These are phyloP conservation scores for Palaemon carinicauda DNA, from an alignment of 1,140 invertebrate species.

Conservation along the genomic window DNA sequence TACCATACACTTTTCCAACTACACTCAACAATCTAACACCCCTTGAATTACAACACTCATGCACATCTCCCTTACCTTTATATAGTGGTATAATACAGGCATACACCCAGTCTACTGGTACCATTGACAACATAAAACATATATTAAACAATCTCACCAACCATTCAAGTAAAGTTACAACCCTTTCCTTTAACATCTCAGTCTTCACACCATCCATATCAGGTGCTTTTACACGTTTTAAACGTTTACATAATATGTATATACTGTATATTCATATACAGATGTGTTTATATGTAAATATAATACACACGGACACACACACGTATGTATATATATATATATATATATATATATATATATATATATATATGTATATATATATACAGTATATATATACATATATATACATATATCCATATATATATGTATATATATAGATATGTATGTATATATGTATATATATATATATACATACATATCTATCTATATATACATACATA, in stretches of 20 bases:
- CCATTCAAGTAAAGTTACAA: no score
- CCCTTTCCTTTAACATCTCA: no score
- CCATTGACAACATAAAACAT: no score
- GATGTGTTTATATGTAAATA: neutral
- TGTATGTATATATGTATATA: neutral
- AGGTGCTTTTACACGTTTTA: no score
- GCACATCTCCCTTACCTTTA: no score
- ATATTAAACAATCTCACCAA: no score
- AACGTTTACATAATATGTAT: neutral
- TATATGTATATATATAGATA: neutral
- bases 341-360: conserved; percentile 3
- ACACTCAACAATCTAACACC: no score
- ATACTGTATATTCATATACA: neutral
- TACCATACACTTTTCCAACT: no score
- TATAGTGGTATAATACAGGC: no score
- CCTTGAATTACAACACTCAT: no score
- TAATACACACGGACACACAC: neutral
- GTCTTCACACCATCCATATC: no score
- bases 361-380: conserved; percentile 9
- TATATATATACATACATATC: neutral
- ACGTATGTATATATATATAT: neutral
- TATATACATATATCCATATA: neutral
- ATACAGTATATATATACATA: neutral
- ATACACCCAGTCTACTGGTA: no score
- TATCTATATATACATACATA: neutral